A percentile compares a stretch with the other conserved stretches of the same genome.
These are phyloP conservation scores for Empidonax alnorum DNA, from an alignment of 2,113 vertebrate species.

Conservation along the genomic window DNA sequence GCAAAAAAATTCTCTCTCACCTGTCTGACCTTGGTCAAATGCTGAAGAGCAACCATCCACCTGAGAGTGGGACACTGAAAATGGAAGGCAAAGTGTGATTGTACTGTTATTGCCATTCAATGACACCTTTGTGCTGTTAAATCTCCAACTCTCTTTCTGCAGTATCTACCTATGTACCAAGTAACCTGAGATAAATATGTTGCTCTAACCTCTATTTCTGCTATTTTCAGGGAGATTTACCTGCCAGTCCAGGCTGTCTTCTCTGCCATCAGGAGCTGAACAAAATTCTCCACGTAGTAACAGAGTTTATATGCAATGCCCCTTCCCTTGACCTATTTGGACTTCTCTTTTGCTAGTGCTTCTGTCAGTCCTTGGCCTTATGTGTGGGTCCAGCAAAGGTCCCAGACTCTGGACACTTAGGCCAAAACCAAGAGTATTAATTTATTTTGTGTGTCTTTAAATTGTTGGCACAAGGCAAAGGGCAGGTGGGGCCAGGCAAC, in stretches of 20 bases:
- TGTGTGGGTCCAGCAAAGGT: background rate
- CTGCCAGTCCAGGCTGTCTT: background rate
- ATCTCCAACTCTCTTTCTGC: background rate
- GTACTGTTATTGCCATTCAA: background rate
- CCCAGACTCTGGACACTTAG: background rate
- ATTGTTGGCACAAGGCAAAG: background rate
- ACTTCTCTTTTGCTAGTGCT: background rate
- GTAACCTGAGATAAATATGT: background rate
- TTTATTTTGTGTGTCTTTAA: background rate
- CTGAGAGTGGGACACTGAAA: background rate
- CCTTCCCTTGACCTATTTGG: conserved; percentile 20
- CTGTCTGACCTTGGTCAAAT: background rate
- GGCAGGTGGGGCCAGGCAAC: background rate
- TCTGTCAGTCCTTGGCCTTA: background rate
- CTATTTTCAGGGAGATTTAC: conserved; percentile 42
- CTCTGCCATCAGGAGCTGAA: conserved; percentile 20
- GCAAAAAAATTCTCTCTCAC: background rate
- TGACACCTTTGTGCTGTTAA: background rate
- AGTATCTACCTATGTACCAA: conserved; percentile 1
- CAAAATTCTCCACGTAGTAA: background rate
- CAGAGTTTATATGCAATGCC: background rate
- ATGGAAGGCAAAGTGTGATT: background rate
- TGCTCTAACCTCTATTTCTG: background rate
- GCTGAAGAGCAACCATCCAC: background rate
- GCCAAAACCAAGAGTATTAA: background rate